Percentiles rank a stretch among this genome's conserved stretches.
Evolutionary conservation across 2,888 invertebrate genomes (phyloP).

Genomic region (Heliconius ethilla): DNA sequence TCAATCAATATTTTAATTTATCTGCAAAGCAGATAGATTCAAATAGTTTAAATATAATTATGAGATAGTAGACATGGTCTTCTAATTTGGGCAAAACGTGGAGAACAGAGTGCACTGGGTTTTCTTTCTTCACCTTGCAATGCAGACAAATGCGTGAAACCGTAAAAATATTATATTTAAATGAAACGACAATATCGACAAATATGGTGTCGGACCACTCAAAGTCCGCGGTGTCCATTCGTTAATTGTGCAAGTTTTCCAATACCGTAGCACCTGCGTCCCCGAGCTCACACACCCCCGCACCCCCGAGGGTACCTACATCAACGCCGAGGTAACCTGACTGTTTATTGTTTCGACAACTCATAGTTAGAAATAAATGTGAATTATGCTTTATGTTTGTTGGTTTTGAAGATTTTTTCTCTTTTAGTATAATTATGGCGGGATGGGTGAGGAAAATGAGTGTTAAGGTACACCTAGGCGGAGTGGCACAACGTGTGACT

Average conservation of each 20-base stretch:
- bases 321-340: constrained; percentile 41
- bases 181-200: constrained; percentile 19
- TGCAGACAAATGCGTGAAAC: background rate
- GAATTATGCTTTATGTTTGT: constrained; percentile 15
- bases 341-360: constrained; percentile 63
- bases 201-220: background rate
- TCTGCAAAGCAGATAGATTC: too few species aligned
- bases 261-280: constrained; percentile 67
- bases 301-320: constrained; percentile 18
- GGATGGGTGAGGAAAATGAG: background rate
- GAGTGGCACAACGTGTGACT: too few species aligned
- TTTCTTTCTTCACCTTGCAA: background rate
- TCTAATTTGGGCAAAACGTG: too few species aligned
- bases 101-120: too few species aligned
- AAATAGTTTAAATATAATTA: too few species aligned
- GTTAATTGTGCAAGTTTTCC: constrained; percentile 72
- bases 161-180: background rate
- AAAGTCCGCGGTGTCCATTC: constrained; percentile 47
- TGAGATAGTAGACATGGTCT: too few species aligned
- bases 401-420: background rate
- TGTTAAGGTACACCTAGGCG: background rate
- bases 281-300: background rate
- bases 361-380: constrained; percentile 5
- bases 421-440: background rate
- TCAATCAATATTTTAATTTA: too few species aligned